Percentiles rank a stretch among this genome's conserved stretches.
These are phyloP conservation scores for Panagrolaimus sp. DNA, from an alignment of 1,140 invertebrate genomes.

Conservation along the genomic window DNA sequence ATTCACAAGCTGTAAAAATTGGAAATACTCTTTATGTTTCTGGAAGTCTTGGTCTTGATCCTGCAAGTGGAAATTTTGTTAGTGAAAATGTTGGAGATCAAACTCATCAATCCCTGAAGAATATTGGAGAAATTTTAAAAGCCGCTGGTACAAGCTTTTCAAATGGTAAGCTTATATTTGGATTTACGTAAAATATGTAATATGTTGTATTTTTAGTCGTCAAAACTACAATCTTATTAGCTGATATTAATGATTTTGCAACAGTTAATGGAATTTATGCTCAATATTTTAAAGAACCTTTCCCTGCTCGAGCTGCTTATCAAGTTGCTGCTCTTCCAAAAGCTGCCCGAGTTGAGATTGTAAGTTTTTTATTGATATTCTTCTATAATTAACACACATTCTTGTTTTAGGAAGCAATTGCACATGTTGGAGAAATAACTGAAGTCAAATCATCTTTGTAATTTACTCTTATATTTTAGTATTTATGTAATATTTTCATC, in stretches of 20 bases:
- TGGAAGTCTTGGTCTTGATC: slow-evolving; percentile 75
- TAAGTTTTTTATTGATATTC: too few species aligned
- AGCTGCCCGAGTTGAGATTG: slow-evolving; percentile 73
- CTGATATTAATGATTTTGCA: slow-evolving; percentile 74
- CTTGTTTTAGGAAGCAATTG: too few species aligned
- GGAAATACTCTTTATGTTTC: slow-evolving; percentile 78
- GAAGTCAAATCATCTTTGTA: too few species aligned
- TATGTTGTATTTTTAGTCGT: slow-evolving; percentile 66
- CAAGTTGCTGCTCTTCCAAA: slow-evolving; percentile 71
- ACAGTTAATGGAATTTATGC: slow-evolving; percentile 77
- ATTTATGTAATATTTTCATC: too few species aligned
- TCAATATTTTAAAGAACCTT: slow-evolving; percentile 73
- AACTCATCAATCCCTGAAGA: slow-evolving; percentile 71
- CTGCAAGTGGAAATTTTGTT: slow-evolving; percentile 68
- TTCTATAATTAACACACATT: too few species aligned
- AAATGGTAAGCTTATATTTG: slow-evolving; percentile 66
- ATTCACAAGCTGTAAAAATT: slow-evolving; percentile 76
- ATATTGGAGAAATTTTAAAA: slow-evolving; percentile 72
- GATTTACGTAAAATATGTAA: slow-evolving; percentile 23
- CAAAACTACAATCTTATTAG: slow-evolving; percentile 76
- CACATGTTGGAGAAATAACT: too few species aligned
- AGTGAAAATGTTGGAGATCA: slow-evolving; percentile 70
- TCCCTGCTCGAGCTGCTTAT: slow-evolving; percentile 72
- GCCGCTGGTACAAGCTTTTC: slow-evolving; percentile 70
- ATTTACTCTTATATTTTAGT: too few species aligned